Evolutionary conservation across 2,113 vertebrate genomes (phyloP), one percentile per base, ranked within the genome.

Genomic region (Brachypodius melanocephalos): DNA sequence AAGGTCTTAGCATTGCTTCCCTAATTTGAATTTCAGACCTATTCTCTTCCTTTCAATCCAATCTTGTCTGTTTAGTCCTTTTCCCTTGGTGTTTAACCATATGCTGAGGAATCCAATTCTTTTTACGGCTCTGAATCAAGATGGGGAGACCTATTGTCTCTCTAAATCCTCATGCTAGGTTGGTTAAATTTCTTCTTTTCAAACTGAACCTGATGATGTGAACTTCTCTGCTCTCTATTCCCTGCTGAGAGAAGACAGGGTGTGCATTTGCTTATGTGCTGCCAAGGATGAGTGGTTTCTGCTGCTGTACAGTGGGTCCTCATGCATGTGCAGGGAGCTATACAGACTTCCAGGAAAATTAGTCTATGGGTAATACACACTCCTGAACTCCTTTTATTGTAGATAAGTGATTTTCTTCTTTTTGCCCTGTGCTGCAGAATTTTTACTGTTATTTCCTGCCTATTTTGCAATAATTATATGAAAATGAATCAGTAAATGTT

Each of bases 11-110:
- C 62, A 52, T 51, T 88, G 59, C 82, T 85, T 90, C 43, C 46
- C 75, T 91, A 90, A 95, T 93, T 95, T 91, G 94, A 94, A 91
- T 94, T 95, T 90, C 90, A 95, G 85, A 94, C 94, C 92, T 91
- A 57, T 83, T 91, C 58, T 93, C 54, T 73, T 83, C 38, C 54
- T 94, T 96, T 95, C 92, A 91, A 90, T 88, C 85, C 85, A 88
- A 74, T 85, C 79, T 93, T 93, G 67, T 85, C 88, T 88, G 71
- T 93, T 93, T 95, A 94, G 88, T 90, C 49, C 12, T 93, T 90
- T 95, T 96, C 92, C 88, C 85, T 77, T 34, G 71, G n/a, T 69
- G 66, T 36, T 88, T 91, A 69, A 85, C 75, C 85, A 69, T 88
- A 88, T 93, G 75, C 46, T 82, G 45, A 95, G 51, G 72, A 90